Evolutionary conservation across 1,140 invertebrate species (phyloP).

Genomic region (Calycopis cecrops): DNA sequence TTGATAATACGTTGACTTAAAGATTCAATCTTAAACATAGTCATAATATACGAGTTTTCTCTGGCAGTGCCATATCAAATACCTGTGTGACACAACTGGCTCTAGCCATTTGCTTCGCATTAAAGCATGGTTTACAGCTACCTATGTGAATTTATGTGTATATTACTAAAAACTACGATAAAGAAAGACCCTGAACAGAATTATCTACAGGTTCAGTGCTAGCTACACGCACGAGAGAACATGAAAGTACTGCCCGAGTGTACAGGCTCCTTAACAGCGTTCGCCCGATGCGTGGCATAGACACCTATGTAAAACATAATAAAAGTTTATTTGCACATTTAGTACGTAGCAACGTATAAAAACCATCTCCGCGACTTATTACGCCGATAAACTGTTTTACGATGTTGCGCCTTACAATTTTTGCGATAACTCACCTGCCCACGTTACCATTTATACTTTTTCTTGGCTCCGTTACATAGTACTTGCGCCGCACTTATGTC

Average conservation of each 20-base stretch:
- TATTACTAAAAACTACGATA: no score
- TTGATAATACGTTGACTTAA: no score
- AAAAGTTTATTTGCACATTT: slow-evolving; percentile 43
- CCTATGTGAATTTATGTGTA: no score
- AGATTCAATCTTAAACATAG: no score
- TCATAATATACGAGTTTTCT: no score
- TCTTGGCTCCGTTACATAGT: background rate
- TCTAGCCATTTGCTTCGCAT: no score
- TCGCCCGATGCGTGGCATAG: slow-evolving; percentile 21
- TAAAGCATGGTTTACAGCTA: no score
- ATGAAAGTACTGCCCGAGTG: background rate
- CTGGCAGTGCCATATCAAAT: no score
- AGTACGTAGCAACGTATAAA: slow-evolving; percentile 40
- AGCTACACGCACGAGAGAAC: no score
- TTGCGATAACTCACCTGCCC: slow-evolving; percentile 1
- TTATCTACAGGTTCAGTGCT: no score
- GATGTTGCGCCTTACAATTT: slow-evolving; percentile 20
- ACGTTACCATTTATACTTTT: slow-evolving; percentile 1
- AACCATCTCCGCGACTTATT: slow-evolving; percentile 34
- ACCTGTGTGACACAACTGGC: no score
- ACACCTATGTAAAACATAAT: slow-evolving; percentile 35
- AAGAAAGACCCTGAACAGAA: no score
- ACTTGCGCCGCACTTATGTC: background rate
- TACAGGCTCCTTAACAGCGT: background rate
- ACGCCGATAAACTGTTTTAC: slow-evolving; percentile 35